Evolutionary conservation across 2,888 invertebrate genomes (phyloP).

Genomic region (Eulithis prunata): DNA sequence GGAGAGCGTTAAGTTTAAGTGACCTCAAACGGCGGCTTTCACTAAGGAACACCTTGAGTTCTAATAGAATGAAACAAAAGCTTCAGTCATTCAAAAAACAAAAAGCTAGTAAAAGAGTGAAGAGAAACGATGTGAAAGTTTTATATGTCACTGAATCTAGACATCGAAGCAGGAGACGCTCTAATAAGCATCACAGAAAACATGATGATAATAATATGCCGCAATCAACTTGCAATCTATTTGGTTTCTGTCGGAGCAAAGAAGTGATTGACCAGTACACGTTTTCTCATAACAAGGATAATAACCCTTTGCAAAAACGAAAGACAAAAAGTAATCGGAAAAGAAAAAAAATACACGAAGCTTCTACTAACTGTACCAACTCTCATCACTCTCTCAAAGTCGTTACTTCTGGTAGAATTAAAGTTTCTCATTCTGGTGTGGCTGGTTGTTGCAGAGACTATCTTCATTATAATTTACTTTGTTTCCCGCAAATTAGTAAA

Average conservation of each 20-base stretch:
- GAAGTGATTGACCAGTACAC: constrained; percentile 26
- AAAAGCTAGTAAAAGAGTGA: constrained; percentile 6
- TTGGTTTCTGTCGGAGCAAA: constrained; percentile 42
- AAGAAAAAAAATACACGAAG: constrained; percentile 9
- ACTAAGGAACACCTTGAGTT: not conserved
- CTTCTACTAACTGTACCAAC: not conserved
- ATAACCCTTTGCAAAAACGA: constrained; percentile 33
- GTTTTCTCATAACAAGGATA: constrained; percentile 27
- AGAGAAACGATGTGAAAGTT: constrained; percentile 14
- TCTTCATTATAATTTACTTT: constrained; percentile 27
- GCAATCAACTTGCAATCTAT: constrained; percentile 37
- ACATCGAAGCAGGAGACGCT: constrained; percentile 7
- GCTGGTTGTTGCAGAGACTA: constrained; percentile 4
- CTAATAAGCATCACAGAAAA: constrained; percentile 1
- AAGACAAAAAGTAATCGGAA: constrained; percentile 18
- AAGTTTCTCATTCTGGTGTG: not conserved
- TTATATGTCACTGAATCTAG: constrained; percentile 13
- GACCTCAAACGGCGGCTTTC: constrained; percentile 17
- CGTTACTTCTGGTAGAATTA: constrained; percentile 10
- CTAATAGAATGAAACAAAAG: constrained; percentile 13
- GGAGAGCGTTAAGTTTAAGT: constrained; percentile 24
- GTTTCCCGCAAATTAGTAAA: constrained; percentile 21
- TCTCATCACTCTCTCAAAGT: constrained; percentile 20
- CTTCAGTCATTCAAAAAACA: not conserved
- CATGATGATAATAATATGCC: not conserved